These are phyloP conservation scores for Tachina lurida DNA, from an alignment of 2,888 invertebrate species.

Conservation along the genomic window DNA sequence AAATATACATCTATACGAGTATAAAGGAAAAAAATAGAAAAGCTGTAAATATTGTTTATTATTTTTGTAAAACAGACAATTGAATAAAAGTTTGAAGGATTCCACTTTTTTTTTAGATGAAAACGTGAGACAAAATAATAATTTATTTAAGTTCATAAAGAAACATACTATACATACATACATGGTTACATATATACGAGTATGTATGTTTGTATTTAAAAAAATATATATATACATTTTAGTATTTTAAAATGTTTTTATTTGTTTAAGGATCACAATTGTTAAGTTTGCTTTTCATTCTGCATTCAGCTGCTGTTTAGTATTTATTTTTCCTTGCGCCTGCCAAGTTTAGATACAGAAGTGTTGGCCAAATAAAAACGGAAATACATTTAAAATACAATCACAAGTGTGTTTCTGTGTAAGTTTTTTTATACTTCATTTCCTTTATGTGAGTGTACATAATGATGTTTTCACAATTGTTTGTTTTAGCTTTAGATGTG, in stretches of 20 bases:
- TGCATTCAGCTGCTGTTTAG: background rate
- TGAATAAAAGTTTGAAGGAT: conserved; percentile 56
- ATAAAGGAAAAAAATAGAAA: background rate
- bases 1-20: background rate
- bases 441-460: conserved; percentile 34
- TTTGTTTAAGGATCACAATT: conserved; percentile 50
- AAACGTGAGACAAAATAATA: conserved; percentile 61
- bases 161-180: background rate
- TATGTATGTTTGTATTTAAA: background rate
- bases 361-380: conserved; percentile 71
- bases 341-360: conserved; percentile 62
- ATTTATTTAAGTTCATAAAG: conserved; percentile 40
- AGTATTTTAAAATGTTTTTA: conserved; percentile 30
- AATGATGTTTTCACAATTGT: background rate
- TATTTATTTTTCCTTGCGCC: conserved; percentile 9
- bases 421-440: conserved; percentile 58
- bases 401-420: conserved; percentile 69
- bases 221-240: background rate
- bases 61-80: conserved; percentile 61
- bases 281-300: conserved; percentile 13
- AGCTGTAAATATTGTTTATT: conserved; percentile 13
- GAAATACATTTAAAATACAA: conserved; percentile 72
- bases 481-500: background rate
- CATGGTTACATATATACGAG: background rate
- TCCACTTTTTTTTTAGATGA: conserved; percentile 39